A percentile compares a stretch with the other conserved stretches of the same genome.
Evolutionary conservation across 2,113 vertebrate genomes (phyloP).

Genomic region (Apus apus): DNA sequence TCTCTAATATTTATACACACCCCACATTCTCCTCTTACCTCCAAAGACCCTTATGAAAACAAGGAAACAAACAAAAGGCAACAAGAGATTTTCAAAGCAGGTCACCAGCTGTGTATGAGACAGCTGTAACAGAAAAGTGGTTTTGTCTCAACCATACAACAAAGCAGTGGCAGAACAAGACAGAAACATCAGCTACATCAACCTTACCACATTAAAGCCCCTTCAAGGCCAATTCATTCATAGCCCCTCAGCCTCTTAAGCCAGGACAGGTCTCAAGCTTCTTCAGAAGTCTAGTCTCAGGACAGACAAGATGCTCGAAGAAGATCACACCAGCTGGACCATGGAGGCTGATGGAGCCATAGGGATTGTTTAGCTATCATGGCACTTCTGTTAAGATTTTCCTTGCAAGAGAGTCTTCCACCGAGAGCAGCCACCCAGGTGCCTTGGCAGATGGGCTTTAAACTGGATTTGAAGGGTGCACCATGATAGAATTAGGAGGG

Average conservation of each 20-base stretch:
- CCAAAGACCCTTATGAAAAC: no score
- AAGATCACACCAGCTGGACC: not conserved
- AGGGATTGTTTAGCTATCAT: not conserved
- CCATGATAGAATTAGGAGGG: not conserved
- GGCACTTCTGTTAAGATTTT: not conserved
- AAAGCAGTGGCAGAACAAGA: not conserved
- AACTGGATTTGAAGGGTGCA: not conserved
- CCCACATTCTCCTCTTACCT: no score
- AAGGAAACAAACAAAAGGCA: no score
- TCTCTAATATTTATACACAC: no score
- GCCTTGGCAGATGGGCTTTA: not conserved
- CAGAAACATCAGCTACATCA: not conserved
- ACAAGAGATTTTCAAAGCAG: no score
- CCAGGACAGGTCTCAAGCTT: no score
- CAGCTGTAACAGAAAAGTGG: not conserved
- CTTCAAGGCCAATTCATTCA: no score
- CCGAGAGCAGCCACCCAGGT: not conserved
- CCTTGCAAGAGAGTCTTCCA: not conserved
- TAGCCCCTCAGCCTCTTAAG: no score
- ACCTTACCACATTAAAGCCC: no score
- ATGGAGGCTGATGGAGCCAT: fast-evolving
- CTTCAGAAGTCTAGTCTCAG: no score
- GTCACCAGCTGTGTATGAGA: no score
- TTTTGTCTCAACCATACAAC: not conserved
- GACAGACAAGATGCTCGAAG: no score